Evolutionary conservation across 2,888 invertebrate species (phyloP).

Genomic region (Nymphalis urticae): DNA sequence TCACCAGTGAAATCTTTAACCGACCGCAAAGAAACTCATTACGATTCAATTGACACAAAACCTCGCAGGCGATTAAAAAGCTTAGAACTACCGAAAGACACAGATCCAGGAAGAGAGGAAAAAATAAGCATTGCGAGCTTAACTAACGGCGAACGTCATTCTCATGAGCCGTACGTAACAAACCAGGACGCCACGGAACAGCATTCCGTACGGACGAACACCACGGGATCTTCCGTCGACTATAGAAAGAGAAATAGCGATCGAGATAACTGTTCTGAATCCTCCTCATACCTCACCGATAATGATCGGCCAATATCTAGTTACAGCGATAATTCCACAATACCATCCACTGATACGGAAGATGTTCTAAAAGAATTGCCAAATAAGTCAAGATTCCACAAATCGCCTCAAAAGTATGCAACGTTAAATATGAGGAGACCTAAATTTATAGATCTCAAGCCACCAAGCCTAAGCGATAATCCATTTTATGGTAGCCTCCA

Average conservation of each 20-base stretch:
- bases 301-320: constrained; percentile 78
- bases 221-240: constrained; percentile 69
- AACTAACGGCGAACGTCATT: constrained; percentile 70
- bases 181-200: constrained; percentile 71
- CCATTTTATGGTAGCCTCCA: constrained; percentile 69
- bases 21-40: constrained; percentile 66
- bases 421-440: constrained; percentile 75
- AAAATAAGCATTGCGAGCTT: constrained; percentile 62
- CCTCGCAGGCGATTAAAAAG: constrained; percentile 74
- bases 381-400: constrained; percentile 73
- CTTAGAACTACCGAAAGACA: constrained; percentile 64
- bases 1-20: constrained; percentile 66
- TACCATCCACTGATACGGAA: constrained; percentile 77
- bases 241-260: constrained; percentile 75
- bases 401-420: constrained; percentile 77
- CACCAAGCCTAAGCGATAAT: constrained; percentile 58
- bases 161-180: constrained; percentile 63
- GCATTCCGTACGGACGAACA: constrained; percentile 74
- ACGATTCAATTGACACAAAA: constrained; percentile 77
- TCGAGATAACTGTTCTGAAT: constrained; percentile 79
- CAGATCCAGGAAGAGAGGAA: constrained; percentile 58
- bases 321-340: constrained; percentile 77
- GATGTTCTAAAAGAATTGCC: constrained; percentile 77
- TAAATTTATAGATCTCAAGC: constrained; percentile 73
- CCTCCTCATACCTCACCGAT: constrained; percentile 76